Evolutionary conservation across 2,113 vertebrate species (phyloP), one percentile per base, ranked within the genome.

Genomic region (Notothenia coriiceps): DNA sequence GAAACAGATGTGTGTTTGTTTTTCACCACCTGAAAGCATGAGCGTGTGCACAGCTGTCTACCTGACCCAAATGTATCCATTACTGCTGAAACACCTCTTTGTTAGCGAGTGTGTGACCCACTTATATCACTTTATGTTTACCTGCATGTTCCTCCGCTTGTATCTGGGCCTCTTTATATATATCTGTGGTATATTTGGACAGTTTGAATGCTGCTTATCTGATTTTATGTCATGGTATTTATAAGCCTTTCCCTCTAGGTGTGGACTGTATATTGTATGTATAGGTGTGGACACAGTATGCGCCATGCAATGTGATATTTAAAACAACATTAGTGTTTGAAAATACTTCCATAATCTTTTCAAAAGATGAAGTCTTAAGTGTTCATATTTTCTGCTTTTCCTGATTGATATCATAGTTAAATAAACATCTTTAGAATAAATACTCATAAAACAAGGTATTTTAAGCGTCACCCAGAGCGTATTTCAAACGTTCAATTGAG

Each of bases 31-130:
- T 84, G 40, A 60, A 70, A 73, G 46, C 18, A 33, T 5, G 12
- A 6, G 52, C 78, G 73, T 79, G 56, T 77, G 77, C 70, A 85
- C 74, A 86, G 84, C 70, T 88, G 88, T 86, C 85, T 79, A 75
- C 74, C 84, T 86, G 82, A 90, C 79, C 80, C 70, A 87, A 57
- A 87, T 88, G 71, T 85, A 68, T 89, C 82, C 70, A 69, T 91
- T 88, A 80, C 59, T 56, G 68, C 57, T 80, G 25, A 87, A 81
- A 83, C 20, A 46, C 61, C 62, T 88, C 80, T 81, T 80, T 77
- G 62, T 83, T 20, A 29, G 57, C 50, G 75, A 62, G 60, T 47
- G 46, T 25, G 44, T 49, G 70, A 84, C 81, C 86, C 70, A 88
- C 73, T 88, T 84, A 70, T 70, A 57, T 82, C 20, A 44, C 4